These are phyloP conservation scores for Siphonodentalium dalli DNA, from an alignment of 2,888 invertebrate species.

Conservation along the genomic window DNA sequence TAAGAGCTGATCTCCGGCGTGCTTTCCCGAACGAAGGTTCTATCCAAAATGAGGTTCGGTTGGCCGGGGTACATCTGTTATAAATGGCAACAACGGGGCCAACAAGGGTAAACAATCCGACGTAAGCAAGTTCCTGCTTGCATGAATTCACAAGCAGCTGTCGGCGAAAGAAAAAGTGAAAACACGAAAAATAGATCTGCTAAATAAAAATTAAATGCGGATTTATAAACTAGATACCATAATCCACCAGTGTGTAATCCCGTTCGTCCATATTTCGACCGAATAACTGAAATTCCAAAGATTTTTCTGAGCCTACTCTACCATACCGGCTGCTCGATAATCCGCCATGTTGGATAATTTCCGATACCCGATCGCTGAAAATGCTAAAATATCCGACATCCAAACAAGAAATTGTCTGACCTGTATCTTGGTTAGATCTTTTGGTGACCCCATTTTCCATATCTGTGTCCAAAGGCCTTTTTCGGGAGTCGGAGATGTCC, in stretches of 20 bases:
- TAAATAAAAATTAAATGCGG: too few relatives aligned
- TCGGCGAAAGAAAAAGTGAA: slow-evolving; percentile 8
- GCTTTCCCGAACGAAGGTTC: too few relatives aligned
- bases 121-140: too few relatives aligned
- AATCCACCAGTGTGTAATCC: too few relatives aligned
- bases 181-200: too few relatives aligned
- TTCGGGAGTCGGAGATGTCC: slow-evolving; percentile 63
- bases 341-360: slow-evolving; percentile 57
- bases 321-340: slow-evolving; percentile 45
- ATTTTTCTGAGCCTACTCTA: slow-evolving; percentile 35
- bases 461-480: slow-evolving; percentile 64
- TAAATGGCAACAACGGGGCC: too few relatives aligned
- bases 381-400: slow-evolving; percentile 26
- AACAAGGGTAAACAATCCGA: too few relatives aligned
- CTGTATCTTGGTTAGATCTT: slow-evolving; percentile 63
- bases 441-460: slow-evolving; percentile 63
- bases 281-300: slow-evolving; percentile 39
- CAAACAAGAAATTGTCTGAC: slow-evolving; percentile 51
- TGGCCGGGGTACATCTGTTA: slow-evolving; percentile 10
- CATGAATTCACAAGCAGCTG: too few relatives aligned
- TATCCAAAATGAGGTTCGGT: too few relatives aligned
- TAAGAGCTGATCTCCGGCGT: too few relatives aligned
- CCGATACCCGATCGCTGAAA: slow-evolving; percentile 33
- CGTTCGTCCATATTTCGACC: too few relatives aligned
- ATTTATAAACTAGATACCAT: too few relatives aligned